Conservation (phyloP, 64 coral and sea anemone genomes). For the Montipora cactus region DNA sequence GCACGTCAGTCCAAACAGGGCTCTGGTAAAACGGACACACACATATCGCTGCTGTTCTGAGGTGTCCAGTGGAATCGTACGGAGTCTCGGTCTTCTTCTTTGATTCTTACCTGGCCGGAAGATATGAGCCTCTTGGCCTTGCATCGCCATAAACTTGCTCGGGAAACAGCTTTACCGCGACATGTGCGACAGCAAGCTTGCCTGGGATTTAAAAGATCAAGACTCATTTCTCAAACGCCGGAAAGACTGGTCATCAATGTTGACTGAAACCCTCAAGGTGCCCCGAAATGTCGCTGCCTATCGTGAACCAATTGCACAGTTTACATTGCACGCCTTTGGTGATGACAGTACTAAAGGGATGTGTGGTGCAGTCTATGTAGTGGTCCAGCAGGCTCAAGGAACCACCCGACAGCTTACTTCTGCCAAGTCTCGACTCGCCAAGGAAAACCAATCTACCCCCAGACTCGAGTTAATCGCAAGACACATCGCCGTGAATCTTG, state of each 20-base stretch:
- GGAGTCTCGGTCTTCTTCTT: too few relatives aligned
- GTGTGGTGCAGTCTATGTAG: constrained; percentile 42
- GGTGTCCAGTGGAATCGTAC: neutral
- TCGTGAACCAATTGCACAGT: constrained; percentile 30
- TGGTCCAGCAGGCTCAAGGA: constrained; percentile 39
- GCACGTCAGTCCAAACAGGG: too few relatives aligned
- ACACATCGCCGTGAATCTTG: constrained; percentile 37
- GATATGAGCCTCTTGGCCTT: constrained; percentile 66
- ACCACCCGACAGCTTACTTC: neutral
- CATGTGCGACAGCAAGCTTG: constrained; percentile 62
- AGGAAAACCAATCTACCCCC: neutral
- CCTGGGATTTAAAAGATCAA: constrained; percentile 49
- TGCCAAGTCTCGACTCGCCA: too few relatives aligned
- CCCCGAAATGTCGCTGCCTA: constrained; percentile 34
- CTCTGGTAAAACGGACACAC: too few relatives aligned
- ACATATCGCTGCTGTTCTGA: neutral
- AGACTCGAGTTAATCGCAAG: neutral
- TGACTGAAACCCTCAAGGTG: constrained; percentile 41
- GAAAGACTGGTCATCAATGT: constrained; percentile 43
- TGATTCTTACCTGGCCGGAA: constrained; percentile 31
- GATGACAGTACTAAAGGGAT: constrained; percentile 49
- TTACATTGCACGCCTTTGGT: constrained; percentile 65
- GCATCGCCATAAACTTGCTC: constrained; percentile 54
- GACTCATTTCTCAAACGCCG: constrained; percentile 39
- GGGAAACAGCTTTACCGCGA: constrained; percentile 64